Percentiles rank a stretch among this genome's conserved stretches.
Evolutionary conservation across 2,797 vertebrate genomes (phyloP).

Genomic region (Allobates femoralis): DNA sequence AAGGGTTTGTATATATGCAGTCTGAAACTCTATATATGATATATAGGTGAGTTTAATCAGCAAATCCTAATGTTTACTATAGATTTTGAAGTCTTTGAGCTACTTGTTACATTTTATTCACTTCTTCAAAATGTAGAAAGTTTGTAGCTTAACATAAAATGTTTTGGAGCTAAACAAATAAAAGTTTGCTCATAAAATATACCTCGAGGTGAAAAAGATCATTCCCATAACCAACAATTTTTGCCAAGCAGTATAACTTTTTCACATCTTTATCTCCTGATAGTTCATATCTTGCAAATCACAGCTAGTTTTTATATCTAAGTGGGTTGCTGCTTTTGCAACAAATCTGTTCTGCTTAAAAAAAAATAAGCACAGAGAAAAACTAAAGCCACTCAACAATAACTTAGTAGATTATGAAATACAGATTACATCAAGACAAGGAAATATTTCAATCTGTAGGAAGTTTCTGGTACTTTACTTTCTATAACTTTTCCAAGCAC

Average conservation of each 20-base stretch:
- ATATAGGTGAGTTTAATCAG: background rate
- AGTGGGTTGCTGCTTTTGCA: constrained; percentile 20
- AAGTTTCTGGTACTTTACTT: background rate
- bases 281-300: constrained; percentile 10
- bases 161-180: background rate
- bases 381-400: background rate
- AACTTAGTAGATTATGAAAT: background rate
- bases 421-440: constrained; percentile 1
- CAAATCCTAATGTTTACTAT: background rate
- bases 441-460: background rate
- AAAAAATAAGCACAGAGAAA: background rate
- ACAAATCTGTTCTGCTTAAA: constrained; percentile 30
- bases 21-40: background rate
- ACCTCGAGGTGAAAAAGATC: background rate
- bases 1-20: no score
- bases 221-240: background rate
- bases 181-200: background rate
- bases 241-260: background rate
- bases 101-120: background rate
- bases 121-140: background rate
- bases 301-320: constrained; percentile 4
- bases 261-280: background rate
- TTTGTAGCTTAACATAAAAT: background rate
- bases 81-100: background rate
- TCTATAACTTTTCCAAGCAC: background rate